phyloP scores from a whole-genome alignment of 2,888 invertebrate genomes.

The Brachyptera risi region DNA sequence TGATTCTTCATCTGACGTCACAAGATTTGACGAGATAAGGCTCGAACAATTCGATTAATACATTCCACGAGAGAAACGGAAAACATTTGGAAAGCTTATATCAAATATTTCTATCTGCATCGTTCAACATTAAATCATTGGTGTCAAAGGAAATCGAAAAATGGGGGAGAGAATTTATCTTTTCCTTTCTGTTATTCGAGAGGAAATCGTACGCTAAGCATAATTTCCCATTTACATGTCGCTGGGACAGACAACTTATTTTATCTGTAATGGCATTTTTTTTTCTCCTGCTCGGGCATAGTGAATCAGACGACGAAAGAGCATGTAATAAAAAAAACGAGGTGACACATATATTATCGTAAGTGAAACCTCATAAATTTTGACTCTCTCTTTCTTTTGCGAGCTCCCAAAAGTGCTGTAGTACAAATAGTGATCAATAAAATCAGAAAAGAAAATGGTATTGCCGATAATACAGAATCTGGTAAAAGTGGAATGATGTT shows the following conservation, averaged over 20 bases:
- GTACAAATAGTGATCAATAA: constrained; percentile 9
- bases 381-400: not conserved
- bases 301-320: constrained; percentile 15
- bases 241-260: constrained; percentile 11
- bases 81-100: not conserved
- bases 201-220: constrained; percentile 15
- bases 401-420: constrained; percentile 1
- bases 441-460: constrained; percentile 10
- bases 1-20: too few species aligned
- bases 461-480: constrained; percentile 11
- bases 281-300: not conserved
- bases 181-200: constrained; percentile 11
- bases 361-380: constrained; percentile 6
- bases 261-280: constrained; percentile 17
- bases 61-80: too few species aligned
- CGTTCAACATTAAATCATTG: constrained; percentile 1
- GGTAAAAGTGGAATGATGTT: constrained; percentile 4
- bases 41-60: too few species aligned
- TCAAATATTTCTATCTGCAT: constrained; percentile 6
- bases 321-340: not conserved
- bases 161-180: constrained; percentile 1
- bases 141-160: not conserved
- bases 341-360: constrained; percentile 14
- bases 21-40: too few species aligned
- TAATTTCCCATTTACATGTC: constrained; percentile 15